Conservation (phyloP, 2,113 vertebrate species). For the Gymnocephalus cernua region DNA sequence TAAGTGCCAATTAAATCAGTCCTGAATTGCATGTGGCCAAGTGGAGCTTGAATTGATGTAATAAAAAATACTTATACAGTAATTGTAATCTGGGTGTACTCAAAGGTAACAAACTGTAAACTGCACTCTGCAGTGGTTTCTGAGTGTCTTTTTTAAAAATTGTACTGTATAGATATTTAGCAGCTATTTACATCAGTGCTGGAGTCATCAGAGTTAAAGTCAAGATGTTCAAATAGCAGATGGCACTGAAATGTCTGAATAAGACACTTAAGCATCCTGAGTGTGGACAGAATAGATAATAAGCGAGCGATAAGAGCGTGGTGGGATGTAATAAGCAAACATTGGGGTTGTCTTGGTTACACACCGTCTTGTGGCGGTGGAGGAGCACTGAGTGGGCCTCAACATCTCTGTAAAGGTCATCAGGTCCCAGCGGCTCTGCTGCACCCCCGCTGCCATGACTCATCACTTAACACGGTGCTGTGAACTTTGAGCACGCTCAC, state of each 20-base stretch:
- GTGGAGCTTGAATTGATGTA: background rate
- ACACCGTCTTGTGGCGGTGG: background rate
- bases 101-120: background rate
- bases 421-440: background rate
- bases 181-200: background rate
- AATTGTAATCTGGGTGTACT: background rate
- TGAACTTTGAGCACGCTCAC: background rate
- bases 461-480: conserved; percentile 13
- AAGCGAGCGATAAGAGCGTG: background rate
- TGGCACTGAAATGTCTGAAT: background rate
- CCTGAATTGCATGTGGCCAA: conserved; percentile 10
- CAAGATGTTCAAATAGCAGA: background rate
- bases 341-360: conserved; percentile 48
- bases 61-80: background rate
- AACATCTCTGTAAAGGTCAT: background rate
- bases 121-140: background rate
- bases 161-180: background rate
- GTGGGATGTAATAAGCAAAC: conserved; percentile 26
- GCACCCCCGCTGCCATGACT: conserved; percentile 17
- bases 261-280: background rate
- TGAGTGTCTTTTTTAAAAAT: background rate
- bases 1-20: conserved; percentile 19
- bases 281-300: conserved; percentile 5
- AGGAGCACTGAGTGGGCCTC: conserved; percentile 36
- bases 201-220: background rate